Evolutionary conservation across 2,797 vertebrate species (phyloP), one percentile per base, ranked within the genome.

Genomic region (Rallus crepitans): DNA sequence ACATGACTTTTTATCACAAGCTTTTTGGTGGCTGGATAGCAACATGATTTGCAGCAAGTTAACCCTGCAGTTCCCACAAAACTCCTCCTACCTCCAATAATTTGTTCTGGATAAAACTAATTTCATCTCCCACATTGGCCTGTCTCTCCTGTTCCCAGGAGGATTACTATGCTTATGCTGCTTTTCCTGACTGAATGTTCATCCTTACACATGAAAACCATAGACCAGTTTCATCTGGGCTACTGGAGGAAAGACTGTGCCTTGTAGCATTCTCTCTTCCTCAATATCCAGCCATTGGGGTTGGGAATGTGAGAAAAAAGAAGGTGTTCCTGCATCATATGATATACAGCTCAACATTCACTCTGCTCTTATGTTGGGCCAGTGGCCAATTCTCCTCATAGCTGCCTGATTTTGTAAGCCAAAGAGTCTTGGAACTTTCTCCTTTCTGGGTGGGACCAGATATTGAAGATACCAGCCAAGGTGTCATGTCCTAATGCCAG

Each of bases 391-490:
- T 35, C 59, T 86, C 11, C 72, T 94, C 61, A 17, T 86, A 89
- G 70, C 53, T 79, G 48, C 53, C 68, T 82, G 64, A 79, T 80
- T 48, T 69, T 90, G 52, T 56, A 85, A 95, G 56, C 68, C 78
- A 64, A 31, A 78, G 48, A 87, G 48, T 75, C 53, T 95, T 95
- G 91, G 82, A 82, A 80, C 64, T 73, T 52, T 66, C 52, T 92
- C 39, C 59, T 82, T 95, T 89, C 53, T 89, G 95, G 78, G 82
- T 92, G 93, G 75, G 68, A 80, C 75, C 47, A 92, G 75, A 77
- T 93, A 87, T 35, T 89, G 79, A 94, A 95, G 91, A 94, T 92
- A 93, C 47, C 64, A 80, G 73, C 79, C 87, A 91, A 94, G 91
- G 82, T 96, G 82, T 91, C 89, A 82, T 64, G 45, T 94, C 87